Evolutionary conservation across 2,113 vertebrate species (phyloP).

Genomic region (Hyperoodon ampullatus): DNA sequence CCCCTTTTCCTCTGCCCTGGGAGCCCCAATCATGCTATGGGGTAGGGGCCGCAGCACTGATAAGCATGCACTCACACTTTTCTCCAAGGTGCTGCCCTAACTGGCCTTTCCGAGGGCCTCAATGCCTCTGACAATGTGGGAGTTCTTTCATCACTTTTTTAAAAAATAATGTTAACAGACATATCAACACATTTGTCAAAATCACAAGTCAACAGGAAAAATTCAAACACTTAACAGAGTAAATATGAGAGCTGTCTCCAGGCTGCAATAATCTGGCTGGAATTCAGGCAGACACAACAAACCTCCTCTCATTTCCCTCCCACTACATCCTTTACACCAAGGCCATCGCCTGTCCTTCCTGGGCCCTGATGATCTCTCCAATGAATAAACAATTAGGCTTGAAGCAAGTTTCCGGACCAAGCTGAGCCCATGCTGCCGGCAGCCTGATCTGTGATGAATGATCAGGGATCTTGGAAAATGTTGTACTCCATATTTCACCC

Average conservation of each 20-base stretch:
- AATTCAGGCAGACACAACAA: constrained; percentile 20
- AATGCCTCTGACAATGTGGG: neutral
- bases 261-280: neutral
- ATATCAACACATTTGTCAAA: constrained; percentile 56
- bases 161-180: constrained; percentile 8
- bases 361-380: neutral
- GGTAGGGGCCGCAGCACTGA: neutral
- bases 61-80: neutral
- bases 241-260: constrained; percentile 41
- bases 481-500: neutral
- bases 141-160: neutral
- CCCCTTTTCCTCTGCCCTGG: neutral
- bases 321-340: neutral
- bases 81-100: neutral
- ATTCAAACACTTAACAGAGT: constrained; percentile 40
- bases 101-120: neutral
- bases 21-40: neutral
- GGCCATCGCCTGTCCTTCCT: neutral
- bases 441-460: constrained; percentile 56
- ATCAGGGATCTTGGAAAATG: constrained; percentile 27
- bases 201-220: constrained; percentile 62
- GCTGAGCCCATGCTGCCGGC: constrained; percentile 23
- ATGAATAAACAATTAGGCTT: constrained; percentile 52
- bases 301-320: constrained; percentile 22
- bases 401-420: constrained; percentile 12